Evolutionary conservation across 2,113 vertebrate genomes (phyloP).

Genomic region (Maccullochella peelii): DNA sequence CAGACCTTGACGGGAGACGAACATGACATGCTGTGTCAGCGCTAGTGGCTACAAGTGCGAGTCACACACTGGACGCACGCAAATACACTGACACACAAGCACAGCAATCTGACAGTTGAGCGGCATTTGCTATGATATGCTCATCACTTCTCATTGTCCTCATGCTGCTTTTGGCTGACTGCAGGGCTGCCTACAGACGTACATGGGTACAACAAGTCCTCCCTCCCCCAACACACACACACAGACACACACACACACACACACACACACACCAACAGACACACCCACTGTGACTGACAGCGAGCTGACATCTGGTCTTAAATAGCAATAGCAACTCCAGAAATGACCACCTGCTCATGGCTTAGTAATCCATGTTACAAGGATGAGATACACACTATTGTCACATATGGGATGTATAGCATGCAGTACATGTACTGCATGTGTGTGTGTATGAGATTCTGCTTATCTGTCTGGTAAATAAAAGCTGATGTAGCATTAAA

Average conservation of each 20-base stretch:
- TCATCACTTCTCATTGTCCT: conserved; percentile 70
- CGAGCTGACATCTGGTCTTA: conserved; percentile 21
- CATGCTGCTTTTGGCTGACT: conserved; percentile 64
- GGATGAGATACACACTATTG: not conserved
- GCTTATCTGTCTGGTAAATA: conserved; percentile 1
- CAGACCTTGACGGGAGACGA: conserved; percentile 26
- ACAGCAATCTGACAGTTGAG: conserved; percentile 59
- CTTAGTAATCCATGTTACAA: not conserved
- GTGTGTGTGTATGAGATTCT: not conserved
- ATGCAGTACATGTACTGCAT: too few species aligned
- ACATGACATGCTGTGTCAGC: conserved; percentile 61
- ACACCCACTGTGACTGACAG: conserved; percentile 21
- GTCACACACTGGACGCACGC: conserved; percentile 25
- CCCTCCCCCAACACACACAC: not conserved
- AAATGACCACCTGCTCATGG: conserved; percentile 30
- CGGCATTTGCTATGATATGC: conserved; percentile 48
- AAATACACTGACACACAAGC: conserved; percentile 43
- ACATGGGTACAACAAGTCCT: not conserved
- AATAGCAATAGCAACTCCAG: conserved; percentile 3
- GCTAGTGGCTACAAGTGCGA: conserved; percentile 38
- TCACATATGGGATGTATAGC: not conserved
- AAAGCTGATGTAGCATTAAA: not conserved
- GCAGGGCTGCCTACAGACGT: conserved; percentile 40
- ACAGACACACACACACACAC: not conserved
- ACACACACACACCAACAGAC: conserved; percentile 19